Percentiles rank a stretch among this genome's conserved stretches.
phyloP scores from a whole-genome alignment of 2,113 vertebrate species.

The Eulacestoma nigropectus region DNA sequence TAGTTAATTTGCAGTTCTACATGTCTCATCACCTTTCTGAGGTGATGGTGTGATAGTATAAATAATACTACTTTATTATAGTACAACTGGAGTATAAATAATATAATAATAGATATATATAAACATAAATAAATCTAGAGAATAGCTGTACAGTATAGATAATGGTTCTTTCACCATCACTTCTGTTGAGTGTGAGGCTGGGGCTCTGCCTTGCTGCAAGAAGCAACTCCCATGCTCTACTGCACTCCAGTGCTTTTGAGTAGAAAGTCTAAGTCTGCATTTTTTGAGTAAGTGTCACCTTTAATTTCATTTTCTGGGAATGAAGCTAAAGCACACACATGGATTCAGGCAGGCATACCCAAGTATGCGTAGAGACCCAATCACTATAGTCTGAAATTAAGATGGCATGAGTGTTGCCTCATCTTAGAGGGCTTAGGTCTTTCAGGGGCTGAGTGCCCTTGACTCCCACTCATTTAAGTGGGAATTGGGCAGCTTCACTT shows the following conservation, averaged over 20 bases:
- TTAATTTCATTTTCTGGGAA: background rate
- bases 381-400: background rate
- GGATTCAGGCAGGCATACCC: background rate
- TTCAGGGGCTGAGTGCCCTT: background rate
- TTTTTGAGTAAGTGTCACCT: background rate
- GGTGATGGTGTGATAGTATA: rapidly evolving
- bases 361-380: background rate
- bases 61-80: background rate
- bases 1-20: background rate
- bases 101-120: background rate
- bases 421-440: background rate
- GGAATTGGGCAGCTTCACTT: background rate
- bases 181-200: background rate
- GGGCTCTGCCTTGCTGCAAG: background rate
- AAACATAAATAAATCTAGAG: background rate
- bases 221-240: rapidly evolving
- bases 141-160: background rate
- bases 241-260: background rate
- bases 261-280: background rate
- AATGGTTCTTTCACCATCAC: background rate
- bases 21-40: background rate
- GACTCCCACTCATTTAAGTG: background rate
- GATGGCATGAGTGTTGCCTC: background rate
- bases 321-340: background rate
- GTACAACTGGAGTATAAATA: background rate